These are phyloP conservation scores for Picathartes gymnocephalus DNA, from an alignment of 2,113 vertebrate genomes.

Conservation along the genomic window DNA sequence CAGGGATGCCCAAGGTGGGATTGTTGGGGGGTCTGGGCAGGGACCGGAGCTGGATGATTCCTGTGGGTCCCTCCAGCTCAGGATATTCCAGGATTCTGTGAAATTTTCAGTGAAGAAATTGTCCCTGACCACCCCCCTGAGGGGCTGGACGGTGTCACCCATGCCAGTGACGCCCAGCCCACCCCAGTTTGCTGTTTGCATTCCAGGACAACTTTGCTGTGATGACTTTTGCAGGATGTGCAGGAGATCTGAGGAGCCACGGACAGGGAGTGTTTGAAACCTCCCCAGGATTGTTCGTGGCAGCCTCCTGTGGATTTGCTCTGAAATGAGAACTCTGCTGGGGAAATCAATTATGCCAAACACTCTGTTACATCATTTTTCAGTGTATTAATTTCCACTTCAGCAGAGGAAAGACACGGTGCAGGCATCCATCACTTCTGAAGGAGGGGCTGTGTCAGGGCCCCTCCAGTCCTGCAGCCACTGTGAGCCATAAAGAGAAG, in stretches of 20 bases:
- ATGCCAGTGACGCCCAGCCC: fast-evolving
- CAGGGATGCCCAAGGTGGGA: neutral
- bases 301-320: neutral
- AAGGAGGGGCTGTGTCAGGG: neutral
- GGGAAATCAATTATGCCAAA: neutral
- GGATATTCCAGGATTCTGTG: neutral
- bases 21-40: neutral
- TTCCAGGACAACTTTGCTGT: fast-evolving
- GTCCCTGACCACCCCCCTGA: fast-evolving
- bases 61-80: neutral
- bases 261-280: neutral
- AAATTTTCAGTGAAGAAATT: neutral
- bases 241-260: neutral
- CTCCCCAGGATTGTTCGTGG: neutral
- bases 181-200: neutral
- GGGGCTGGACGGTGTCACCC: neutral
- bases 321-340: neutral
- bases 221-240: neutral
- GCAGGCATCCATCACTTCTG: neutral
- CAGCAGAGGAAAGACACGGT: neutral
- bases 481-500: neutral
- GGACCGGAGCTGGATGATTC: neutral
- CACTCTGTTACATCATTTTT: slow-evolving; percentile 3
- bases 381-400: neutral
- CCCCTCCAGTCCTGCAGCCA: neutral